A percentile compares a stretch with the other conserved stretches of the same genome.
Evolutionary conservation across 2,113 vertebrate genomes (phyloP).

Genomic region (Perccottus glenii): DNA sequence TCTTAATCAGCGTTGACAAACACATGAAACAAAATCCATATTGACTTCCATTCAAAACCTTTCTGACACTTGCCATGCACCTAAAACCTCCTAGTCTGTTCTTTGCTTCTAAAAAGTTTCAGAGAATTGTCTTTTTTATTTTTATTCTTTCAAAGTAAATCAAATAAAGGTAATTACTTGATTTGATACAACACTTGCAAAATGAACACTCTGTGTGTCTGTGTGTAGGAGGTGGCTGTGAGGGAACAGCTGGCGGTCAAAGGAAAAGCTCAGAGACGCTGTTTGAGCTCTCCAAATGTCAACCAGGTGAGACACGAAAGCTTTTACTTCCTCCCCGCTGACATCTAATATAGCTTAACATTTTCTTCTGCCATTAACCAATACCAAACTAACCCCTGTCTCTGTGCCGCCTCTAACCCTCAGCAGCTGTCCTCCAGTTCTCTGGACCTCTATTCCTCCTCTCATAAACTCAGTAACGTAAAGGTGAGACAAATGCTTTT

Average conservation of each 20-base stretch:
- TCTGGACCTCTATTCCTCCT: slow-evolving; percentile 82
- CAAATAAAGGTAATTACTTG: neutral
- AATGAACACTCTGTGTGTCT: neutral
- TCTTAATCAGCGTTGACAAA: no score
- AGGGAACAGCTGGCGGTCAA: slow-evolving; percentile 89
- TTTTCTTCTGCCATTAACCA: neutral
- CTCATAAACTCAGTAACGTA: slow-evolving; percentile 81
- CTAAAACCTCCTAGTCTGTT: no score
- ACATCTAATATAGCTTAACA: neutral
- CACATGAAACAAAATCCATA: no score
- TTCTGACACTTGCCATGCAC: no score
- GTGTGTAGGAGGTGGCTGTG: slow-evolving; percentile 89
- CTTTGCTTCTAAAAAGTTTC: no score
- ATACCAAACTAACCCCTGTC: slow-evolving; percentile 31
- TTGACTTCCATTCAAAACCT: no score
- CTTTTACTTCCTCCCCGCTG: no score
- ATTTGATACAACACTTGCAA: neutral
- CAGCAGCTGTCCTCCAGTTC: slow-evolving; percentile 89
- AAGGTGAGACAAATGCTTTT: slow-evolving; percentile 78
- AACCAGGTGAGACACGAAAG: slow-evolving; percentile 78
- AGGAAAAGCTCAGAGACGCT: slow-evolving; percentile 84
- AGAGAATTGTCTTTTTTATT: no score
- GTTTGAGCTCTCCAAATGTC: slow-evolving; percentile 90
- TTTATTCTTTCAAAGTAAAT: neutral
- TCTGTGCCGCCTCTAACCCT: slow-evolving; percentile 29